Conservation (phyloP, 1,140 invertebrate genomes). For the Tribolium castaneum region DNA sequence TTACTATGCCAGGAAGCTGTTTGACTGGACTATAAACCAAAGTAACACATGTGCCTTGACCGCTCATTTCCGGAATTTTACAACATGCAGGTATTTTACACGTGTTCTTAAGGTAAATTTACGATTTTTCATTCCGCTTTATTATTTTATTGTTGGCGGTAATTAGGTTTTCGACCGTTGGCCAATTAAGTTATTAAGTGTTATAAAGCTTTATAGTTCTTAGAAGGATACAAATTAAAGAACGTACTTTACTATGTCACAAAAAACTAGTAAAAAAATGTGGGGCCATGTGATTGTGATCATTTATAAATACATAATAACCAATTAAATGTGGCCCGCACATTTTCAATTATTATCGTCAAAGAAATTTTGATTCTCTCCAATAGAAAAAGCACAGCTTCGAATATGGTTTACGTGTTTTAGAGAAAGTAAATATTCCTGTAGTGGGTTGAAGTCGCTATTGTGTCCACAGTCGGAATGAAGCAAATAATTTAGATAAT, state of each 20-base stretch:
- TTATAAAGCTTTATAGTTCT: slow-evolving; percentile 28
- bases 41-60: slow-evolving; percentile 1
- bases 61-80: slow-evolving; percentile 35
- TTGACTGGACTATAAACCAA: slow-evolving; percentile 6
- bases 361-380: too few relatives aligned
- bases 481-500: not conserved
- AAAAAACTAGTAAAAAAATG: slow-evolving; percentile 14
- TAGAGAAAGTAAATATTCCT: too few relatives aligned
- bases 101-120: slow-evolving; percentile 25
- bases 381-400: too few relatives aligned
- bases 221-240: slow-evolving; percentile 6
- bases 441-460: too few relatives aligned
- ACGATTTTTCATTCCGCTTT: slow-evolving; percentile 28
- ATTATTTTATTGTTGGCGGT: slow-evolving; percentile 25
- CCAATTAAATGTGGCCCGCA: too few relatives aligned
- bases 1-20: slow-evolving; percentile 1
- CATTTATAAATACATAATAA: too few relatives aligned
- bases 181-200: slow-evolving; percentile 30
- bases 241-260: not conserved
- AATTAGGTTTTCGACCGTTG: slow-evolving; percentile 20
- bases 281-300: not conserved
- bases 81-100: slow-evolving; percentile 21
- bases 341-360: too few relatives aligned
- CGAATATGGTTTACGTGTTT: too few relatives aligned
- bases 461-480: not conserved